Percentiles rank a stretch among this genome's conserved stretches.
These are phyloP conservation scores for Drosophila emarginata DNA, from an alignment of 2,888 invertebrate species.

Conservation along the genomic window DNA sequence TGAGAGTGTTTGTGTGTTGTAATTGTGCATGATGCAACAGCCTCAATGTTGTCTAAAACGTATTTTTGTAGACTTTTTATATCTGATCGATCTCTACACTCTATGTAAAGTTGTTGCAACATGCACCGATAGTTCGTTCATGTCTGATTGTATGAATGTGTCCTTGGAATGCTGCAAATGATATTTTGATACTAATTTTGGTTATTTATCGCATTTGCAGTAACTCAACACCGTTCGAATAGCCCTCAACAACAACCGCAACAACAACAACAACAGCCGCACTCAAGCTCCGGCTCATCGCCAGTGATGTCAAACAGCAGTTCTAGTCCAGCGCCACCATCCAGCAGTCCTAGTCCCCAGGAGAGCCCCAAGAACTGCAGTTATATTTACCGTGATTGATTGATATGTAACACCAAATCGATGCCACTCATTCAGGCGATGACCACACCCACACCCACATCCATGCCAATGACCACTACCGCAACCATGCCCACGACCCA, in stretches of 20 bases:
- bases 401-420: slow-evolving; percentile 83
- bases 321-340: slow-evolving; percentile 83
- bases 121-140: slow-evolving; percentile 50
- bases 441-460: slow-evolving; percentile 57
- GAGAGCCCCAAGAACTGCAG: slow-evolving; percentile 83
- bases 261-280: slow-evolving; percentile 63
- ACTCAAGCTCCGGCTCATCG: slow-evolving; percentile 83
- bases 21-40: slow-evolving; percentile 78
- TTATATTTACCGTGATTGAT: slow-evolving; percentile 83
- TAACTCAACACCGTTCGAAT: slow-evolving; percentile 83
- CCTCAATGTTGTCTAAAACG: slow-evolving; percentile 49
- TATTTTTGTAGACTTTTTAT: slow-evolving; percentile 15
- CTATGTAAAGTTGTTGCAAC: slow-evolving; percentile 68
- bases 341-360: slow-evolving; percentile 83
- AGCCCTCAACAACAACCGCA: slow-evolving; percentile 82
- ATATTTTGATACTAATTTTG: background rate
- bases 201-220: slow-evolving; percentile 61
- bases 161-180: slow-evolving; percentile 18
- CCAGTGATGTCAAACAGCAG: slow-evolving; percentile 83
- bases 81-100: slow-evolving; percentile 20
- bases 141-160: slow-evolving; percentile 10
- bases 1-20: slow-evolving; percentile 32
- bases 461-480: slow-evolving; percentile 30
- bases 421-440: slow-evolving; percentile 81
- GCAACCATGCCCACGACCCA: slow-evolving; percentile 17